Percentiles rank a stretch among this genome's conserved stretches.
Conservation (phyloP, 2,888 invertebrate species). For the Eristalis pertinax region DNA sequence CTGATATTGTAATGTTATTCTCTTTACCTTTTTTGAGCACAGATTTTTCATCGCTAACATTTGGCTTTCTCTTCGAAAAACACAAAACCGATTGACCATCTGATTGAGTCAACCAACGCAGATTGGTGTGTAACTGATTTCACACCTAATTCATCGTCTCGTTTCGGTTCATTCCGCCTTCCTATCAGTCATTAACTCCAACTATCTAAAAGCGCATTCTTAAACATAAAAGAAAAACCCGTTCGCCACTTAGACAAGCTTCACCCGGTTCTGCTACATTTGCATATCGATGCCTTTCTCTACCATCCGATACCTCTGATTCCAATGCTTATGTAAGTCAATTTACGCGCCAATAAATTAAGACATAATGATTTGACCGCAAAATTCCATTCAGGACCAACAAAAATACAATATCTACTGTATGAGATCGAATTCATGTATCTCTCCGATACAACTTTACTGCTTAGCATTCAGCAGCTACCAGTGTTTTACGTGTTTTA, state of each 20-base stretch:
- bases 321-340: conserved; percentile 45
- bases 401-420: conserved; percentile 1
- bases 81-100: background rate
- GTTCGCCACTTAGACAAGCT: conserved; percentile 1
- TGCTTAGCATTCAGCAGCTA: conserved; percentile 61
- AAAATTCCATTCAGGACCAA: conserved; percentile 35
- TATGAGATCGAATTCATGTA: conserved; percentile 47
- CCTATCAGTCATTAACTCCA: background rate
- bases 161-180: background rate
- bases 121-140: background rate
- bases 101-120: background rate
- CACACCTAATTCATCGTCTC: conserved; percentile 1
- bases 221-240: conserved; percentile 12
- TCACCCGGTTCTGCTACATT: conserved; percentile 17
- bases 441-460: conserved; percentile 21
- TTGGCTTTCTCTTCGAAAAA: background rate
- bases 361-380: conserved; percentile 53
- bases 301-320: background rate
- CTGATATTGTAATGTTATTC: background rate
- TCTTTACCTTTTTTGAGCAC: background rate
- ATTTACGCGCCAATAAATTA: conserved; percentile 49
- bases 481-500: conserved; percentile 64
- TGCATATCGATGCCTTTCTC: conserved; percentile 46
- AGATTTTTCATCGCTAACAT: background rate
- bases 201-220: conserved; percentile 15